Evolutionary conservation across 2,797 vertebrate genomes (phyloP), one percentile per base, ranked within the genome.

Genomic region (Pseudochirops cupreus): DNA sequence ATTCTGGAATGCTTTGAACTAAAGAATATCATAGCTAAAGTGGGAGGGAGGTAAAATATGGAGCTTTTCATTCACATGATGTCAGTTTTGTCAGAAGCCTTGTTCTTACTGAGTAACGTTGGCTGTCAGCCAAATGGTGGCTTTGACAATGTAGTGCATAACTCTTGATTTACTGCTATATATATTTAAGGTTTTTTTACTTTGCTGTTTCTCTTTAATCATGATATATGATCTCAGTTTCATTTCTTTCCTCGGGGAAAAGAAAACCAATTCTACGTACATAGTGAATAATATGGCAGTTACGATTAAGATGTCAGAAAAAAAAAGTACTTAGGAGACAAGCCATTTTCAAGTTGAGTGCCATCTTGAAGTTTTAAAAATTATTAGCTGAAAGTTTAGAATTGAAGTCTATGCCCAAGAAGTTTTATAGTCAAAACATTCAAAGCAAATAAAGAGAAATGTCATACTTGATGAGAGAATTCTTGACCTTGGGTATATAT

Each of bases 281-380:
- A 94, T 33, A 50, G 55, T 89, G 33, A 62, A 90, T 96, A 96
- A 95, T 91, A 92, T 4, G 52, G 39, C 10, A 90, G 92, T 18
- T 92, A 54, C 93, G 95, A 96, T 67, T 93, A 96, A 97, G 87
- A 92, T 95, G 26, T 96, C 58, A 97, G 58, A 91, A 95, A 74
- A 74, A 67, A n/a, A 56, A 91, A 95, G 4, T 3, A 21, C 1
- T 95, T 82, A 92, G 92, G 0, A 91, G 57, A 59, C 33, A 94
- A 95, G 55, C 2, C 33, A 91, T 92, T 96, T 95, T 31, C 92
- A 94, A 95, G 11, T 53, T 95, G 18, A 82, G 55, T 54, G 52
- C 33, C 24, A 94, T 94, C n/a, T 55, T 82, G 50, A 97, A 96
- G 31, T 56, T 91, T 94, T 91, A 87, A 11, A 74, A 50, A 95